phyloP scores from a whole-genome alignment of 1,140 invertebrate genomes.

The Calliphora vicina region DNA sequence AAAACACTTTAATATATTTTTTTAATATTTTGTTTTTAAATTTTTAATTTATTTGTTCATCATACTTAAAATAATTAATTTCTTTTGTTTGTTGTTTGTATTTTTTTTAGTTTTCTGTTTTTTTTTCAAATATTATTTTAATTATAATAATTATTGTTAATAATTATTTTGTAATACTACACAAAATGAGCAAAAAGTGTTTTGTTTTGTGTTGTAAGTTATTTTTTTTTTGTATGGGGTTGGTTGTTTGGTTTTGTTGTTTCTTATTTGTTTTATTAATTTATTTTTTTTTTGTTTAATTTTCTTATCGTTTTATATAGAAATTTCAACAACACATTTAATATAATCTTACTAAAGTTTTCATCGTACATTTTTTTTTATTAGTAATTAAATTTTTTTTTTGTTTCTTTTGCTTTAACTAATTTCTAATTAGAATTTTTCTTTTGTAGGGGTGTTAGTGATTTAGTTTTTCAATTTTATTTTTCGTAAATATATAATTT shows the following conservation, averaged over 20 bases:
- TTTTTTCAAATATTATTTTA: neutral
- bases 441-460: slow-evolving; percentile 6
- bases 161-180: slow-evolving; percentile 23
- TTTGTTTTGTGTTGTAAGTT: no score
- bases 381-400: slow-evolving; percentile 14
- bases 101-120: neutral
- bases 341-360: neutral
- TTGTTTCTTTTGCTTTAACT: slow-evolving; percentile 2
- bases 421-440: slow-evolving; percentile 7
- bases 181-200: slow-evolving; percentile 19
- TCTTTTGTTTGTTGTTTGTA: neutral
- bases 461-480: neutral
- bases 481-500: neutral
- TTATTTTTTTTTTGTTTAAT: neutral
- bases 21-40: slow-evolving; percentile 1
- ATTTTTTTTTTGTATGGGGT: no score
- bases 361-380: slow-evolving; percentile 2
- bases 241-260: neutral
- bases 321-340: neutral
- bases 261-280: no score
- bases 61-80: slow-evolving; percentile 27
- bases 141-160: neutral
- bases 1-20: neutral
- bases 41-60: slow-evolving; percentile 28
- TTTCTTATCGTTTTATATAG: neutral